Conservation (phyloP, 2,888 invertebrate genomes). For the Drosophila mettleri region DNA sequence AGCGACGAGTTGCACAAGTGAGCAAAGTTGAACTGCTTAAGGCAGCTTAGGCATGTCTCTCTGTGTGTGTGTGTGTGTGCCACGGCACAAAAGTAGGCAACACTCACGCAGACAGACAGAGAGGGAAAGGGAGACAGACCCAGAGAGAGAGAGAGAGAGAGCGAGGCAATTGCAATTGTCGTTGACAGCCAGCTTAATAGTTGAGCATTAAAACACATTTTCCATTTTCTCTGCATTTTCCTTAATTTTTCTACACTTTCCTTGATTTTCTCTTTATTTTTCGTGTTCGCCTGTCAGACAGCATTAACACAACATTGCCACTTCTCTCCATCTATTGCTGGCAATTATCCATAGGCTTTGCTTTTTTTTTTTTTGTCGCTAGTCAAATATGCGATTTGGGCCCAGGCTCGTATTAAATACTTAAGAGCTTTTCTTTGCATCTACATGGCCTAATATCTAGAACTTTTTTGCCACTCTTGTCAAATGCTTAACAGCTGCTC, state of each 20-base stretch:
- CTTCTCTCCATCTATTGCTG: neutral
- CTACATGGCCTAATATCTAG: neutral
- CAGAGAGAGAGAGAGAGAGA: neutral
- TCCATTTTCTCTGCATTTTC: neutral
- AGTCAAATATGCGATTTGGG: neutral
- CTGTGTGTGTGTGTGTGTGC: neutral
- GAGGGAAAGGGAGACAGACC: neutral
- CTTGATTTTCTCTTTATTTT: neutral
- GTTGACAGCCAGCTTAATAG: constrained; percentile 13
- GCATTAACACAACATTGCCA: neutral
- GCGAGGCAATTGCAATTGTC: neutral
- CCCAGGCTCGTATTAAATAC: neutral
- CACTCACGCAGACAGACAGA: neutral
- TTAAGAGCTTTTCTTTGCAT: neutral
- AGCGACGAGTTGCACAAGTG: constrained; percentile 45
- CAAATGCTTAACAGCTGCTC: neutral
- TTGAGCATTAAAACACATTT: constrained; percentile 2
- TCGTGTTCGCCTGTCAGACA: neutral
- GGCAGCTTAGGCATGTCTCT: constrained; percentile 5
- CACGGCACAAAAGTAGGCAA: constrained; percentile 13
- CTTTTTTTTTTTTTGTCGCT: neutral
- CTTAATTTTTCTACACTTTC: neutral
- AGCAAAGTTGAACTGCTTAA: constrained; percentile 48
- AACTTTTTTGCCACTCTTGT: too few species aligned
- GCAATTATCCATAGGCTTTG: neutral